Base-by-base conservation (phyloP, 2,888 invertebrate species). In the Synergus gifuensis region DNA sequence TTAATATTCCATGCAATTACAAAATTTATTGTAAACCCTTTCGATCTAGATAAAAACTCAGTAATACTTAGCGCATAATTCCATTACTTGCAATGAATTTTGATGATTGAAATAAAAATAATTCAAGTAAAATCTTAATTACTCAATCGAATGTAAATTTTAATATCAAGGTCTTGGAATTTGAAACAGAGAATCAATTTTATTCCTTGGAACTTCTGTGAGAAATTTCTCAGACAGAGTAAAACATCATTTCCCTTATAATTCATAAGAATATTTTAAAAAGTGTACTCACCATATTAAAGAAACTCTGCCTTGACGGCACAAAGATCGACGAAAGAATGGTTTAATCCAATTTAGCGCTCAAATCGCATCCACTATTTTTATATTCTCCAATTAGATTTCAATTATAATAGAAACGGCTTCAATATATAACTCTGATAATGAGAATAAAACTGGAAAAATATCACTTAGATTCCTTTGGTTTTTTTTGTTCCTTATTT, bases 381-480 rank as follows among this genome's bases (percentile, higher is more conserved):
- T 18, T 80, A 12, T 12, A 28, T 78, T 64, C 79, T 80, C 80
- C 82, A 79, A 84, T 81, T 79, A 83, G 79, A 79, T 78, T 54
- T 78, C 54, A 77, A 76, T 79, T 76, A 67, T 40, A 78, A 58
- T n/a, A 69, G 18, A 16, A 69, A 5, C 28, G 11, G 76, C 81
- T 69, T 58, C 54, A 36, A 66, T 62, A 22, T 54, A 40, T n/a
- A 76, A 77, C 54, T 49, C 18, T 73, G 63, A 82, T 64, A n/a
- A 78, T 77, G 69, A 76, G 60, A 76, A 78, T 69, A 79, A 73
- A 76, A 80, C 79, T 78, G 77, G 86, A 87, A 77, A 82, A 84
- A 84, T 89, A 89, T 88, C 87, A 88, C 88, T 85, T 83, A 36
- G 81, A 85, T 85, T 86, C 86, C 87, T 89, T 89, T 88, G 88